Base-by-base conservation (phyloP, 2,113 vertebrate genomes). In the Oreochromis spilurus region DNA sequence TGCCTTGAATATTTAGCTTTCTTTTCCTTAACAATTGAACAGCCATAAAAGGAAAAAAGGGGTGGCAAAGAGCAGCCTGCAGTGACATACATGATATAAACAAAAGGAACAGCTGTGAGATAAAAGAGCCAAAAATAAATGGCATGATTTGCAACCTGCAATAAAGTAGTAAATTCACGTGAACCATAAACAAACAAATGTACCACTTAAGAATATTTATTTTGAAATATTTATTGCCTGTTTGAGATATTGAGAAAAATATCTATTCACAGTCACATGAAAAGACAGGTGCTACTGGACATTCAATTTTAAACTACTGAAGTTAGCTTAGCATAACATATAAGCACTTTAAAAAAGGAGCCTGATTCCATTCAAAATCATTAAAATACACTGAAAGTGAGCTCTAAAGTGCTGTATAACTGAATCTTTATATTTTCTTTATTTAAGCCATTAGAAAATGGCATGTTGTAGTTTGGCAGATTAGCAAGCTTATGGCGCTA, bases 1-100 rank as follows among this genome's bases (percentile, higher is more conserved):
- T 85, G 89, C 72, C 55, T 91, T 75, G 83, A 94, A 92, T 93
- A 93, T 94, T 94, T 91, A 81, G 21, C 58, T 89, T 86, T 75
- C 52, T 91, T 81, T 70, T 84, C 54, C 81, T 83, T 65, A 92
- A 95, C 94, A 95, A 90, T 85, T 89, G 79, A 75, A 89, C 79
- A 67, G 16, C 85, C 34, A 79, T 88, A 85, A 93, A 93, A 83
- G 87, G 90, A 50, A 81, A 88, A 85, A 70, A 7, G 72, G 48
- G 53, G 31, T 11, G 84, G 88, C 89, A 89, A 75, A 83, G 48
- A 53, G 19, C 2, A 19, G 43, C 52, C 82, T 84, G 50, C 81
- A 58, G 57, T 79, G 62, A 91, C 54, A 58, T 40, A 43, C 82
- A 86, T 26, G 48, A 85, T 86, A 53, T 82, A 82, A 91, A 94